phyloP scores from a whole-genome alignment of 2,888 invertebrate species.

The Lasioglossum figueresi region DNA sequence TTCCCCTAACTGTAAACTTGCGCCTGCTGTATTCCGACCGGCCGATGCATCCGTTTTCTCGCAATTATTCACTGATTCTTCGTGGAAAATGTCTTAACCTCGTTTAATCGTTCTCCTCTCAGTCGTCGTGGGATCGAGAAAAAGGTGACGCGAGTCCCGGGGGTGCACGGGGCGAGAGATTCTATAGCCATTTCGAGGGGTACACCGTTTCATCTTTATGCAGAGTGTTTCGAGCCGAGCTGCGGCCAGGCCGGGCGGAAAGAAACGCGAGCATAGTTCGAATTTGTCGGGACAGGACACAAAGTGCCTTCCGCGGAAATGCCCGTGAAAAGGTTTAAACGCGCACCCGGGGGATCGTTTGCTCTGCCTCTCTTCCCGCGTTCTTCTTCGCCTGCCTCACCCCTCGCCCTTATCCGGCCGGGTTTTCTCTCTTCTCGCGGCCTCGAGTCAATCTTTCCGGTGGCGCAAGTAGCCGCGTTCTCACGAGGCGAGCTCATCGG shows the following conservation, averaged over 20 bases:
- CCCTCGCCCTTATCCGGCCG: not conserved
- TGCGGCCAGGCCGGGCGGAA: constrained; percentile 1
- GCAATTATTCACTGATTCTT: not conserved
- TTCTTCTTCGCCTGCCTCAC: not conserved
- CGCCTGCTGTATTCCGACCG: not conserved
- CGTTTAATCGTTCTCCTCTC: not conserved
- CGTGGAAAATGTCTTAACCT: not conserved
- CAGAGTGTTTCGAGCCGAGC: constrained; percentile 32
- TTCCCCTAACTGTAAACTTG: not conserved
- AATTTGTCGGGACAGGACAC: constrained; percentile 64
- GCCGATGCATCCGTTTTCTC: not conserved
- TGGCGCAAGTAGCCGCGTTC: constrained; percentile 58
- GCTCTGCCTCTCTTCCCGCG: constrained; percentile 38
- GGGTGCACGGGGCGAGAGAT: not conserved
- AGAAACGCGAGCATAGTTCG: constrained; percentile 57
- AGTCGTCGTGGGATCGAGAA: not conserved
- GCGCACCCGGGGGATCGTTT: constrained; percentile 61
- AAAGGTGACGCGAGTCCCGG: not conserved
- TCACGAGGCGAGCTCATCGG: constrained; percentile 54
- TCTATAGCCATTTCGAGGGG: not conserved
- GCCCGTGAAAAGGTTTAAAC: constrained; percentile 70
- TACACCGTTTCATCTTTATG: constrained; percentile 34
- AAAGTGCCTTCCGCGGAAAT: constrained; percentile 68
- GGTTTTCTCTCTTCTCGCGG: constrained; percentile 6
- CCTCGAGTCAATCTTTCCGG: constrained; percentile 58